A percentile compares a stretch with the other conserved stretches of the same genome.
phyloP scores from a whole-genome alignment of 2,888 invertebrate species.

The Branchellion lobata region DNA sequence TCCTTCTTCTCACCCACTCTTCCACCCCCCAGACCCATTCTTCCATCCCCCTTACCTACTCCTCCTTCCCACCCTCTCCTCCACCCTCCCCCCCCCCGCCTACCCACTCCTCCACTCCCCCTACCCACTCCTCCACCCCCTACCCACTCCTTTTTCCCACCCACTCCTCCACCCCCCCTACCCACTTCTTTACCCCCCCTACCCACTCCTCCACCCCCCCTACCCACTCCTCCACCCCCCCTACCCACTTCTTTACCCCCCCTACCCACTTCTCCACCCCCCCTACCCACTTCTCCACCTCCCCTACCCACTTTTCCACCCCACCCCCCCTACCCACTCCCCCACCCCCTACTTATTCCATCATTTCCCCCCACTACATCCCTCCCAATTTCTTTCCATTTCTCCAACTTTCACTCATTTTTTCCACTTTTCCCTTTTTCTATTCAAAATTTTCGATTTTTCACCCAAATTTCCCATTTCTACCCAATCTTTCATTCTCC shows the following conservation, averaged over 20 bases:
- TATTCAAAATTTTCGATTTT: no score
- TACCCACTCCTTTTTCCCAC: background rate
- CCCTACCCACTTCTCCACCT: no score
- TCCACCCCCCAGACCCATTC: no score
- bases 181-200: background rate
- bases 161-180: no score
- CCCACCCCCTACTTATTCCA: no score
- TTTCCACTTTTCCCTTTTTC: no score
- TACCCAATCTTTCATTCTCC: no score
- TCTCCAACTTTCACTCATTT: no score
- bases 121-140: background rate
- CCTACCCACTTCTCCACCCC: background rate
- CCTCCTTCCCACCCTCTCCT: background rate
- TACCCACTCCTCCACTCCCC: conserved; percentile 40
- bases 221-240: no score
- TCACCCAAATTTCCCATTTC: no score
- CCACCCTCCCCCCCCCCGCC: background rate
- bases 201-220: background rate
- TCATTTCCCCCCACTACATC: background rate
- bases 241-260: background rate
- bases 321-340: background rate
- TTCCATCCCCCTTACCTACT: background rate
- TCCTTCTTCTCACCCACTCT: background rate
- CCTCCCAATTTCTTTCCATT: background rate
- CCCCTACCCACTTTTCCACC: background rate